phyloP scores from a whole-genome alignment of 2,113 vertebrate genomes.

The Oenanthe oenanthe region DNA sequence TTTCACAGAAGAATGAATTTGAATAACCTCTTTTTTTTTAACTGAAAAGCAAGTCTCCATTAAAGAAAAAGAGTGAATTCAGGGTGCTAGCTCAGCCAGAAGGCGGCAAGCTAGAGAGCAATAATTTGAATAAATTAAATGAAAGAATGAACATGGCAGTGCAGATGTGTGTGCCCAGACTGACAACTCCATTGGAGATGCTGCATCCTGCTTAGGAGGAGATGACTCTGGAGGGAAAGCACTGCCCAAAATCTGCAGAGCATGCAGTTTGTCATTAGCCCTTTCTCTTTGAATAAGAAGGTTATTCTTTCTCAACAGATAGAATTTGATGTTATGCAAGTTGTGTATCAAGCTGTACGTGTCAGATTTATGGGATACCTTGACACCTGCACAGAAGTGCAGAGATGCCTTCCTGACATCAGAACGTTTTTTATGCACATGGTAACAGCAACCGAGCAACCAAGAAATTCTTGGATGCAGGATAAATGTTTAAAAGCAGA shows the following conservation, averaged over 20 bases:
- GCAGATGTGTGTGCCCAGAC: background rate
- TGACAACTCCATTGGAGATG: fast-evolving
- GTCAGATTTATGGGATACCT: background rate
- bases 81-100: background rate
- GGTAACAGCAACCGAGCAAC: background rate
- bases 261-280: background rate
- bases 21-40: background rate
- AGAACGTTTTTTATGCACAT: background rate
- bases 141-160: background rate
- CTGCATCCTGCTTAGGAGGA: background rate
- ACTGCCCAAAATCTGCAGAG: background rate
- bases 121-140: background rate
- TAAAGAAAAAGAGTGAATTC: background rate
- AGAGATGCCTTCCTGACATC: background rate
- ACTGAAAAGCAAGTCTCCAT: background rate
- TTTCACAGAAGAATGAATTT: background rate
- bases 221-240: background rate
- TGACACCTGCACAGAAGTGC: background rate
- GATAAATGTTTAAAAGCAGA: background rate
- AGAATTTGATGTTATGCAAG: fast-evolving
- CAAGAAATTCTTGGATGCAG: background rate
- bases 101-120: background rate
- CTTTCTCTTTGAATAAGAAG: background rate
- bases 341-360: background rate
- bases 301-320: background rate